Evolutionary conservation across 2,797 vertebrate genomes (phyloP), one percentile per base, ranked within the genome.

Genomic region (Hapalemur alaotrensis): DNA sequence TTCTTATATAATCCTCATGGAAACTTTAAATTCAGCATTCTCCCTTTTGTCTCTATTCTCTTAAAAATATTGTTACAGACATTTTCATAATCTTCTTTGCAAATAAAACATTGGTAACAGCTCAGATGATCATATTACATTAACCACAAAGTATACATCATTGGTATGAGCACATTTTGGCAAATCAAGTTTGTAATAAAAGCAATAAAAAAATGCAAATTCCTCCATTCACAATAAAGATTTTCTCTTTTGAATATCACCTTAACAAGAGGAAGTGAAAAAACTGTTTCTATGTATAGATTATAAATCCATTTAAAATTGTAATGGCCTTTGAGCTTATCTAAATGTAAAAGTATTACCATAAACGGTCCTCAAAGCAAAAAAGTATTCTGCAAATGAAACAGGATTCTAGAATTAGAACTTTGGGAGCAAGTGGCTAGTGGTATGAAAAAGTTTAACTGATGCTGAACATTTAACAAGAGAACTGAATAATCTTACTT

Each of bases 311-410:
- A 83, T 88, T 92, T 83, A 76, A 95, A 93, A 95, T 72, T 72
- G 14, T 25, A 97, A 91, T 92, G 73, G 8, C 5, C 35, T 93
- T 93, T 91, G 57, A 92, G 35, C 4, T 86, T 92, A 91, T 84
- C 76, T 75, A 90, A 92, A 93, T 95, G 50, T 82, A 75, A 93
- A 84, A 85, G 7, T 82, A 93, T 72, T 96, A 75, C 10, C 54
- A 93, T 67, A 96, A 75, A 93, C 30, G 20, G 17, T 72, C 92
- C 57, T 90, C 46, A 94, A 85, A 94, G 50, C n/a, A 72, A 94
- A 93, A 92, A 95, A 67, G 13, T 69, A 84, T 88, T 84, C 95
- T 94, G 48, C 30, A 97, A 94, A 95, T 94, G 38, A 91, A 96
- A 82, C 69, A 7, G 11, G 25, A 76, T 14, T 92, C 69, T 67